Evolutionary conservation across 2,113 vertebrate species (phyloP).

Genomic region (Tympanuchus pallidicinctus): DNA sequence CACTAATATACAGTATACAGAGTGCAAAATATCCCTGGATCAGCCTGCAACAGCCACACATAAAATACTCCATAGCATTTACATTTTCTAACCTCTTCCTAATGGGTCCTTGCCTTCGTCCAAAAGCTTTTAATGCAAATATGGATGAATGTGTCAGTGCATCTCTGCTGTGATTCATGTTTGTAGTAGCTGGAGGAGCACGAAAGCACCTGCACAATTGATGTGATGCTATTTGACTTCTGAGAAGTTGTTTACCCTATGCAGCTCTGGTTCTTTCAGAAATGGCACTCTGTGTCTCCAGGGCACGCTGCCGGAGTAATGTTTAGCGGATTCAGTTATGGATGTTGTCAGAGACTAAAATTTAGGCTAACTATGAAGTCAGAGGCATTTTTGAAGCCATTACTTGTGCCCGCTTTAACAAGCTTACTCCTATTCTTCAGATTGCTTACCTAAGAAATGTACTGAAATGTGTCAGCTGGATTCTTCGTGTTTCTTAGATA

Average conservation of each 20-base stretch:
- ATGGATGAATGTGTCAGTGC: rapidly evolving
- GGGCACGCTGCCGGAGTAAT: neutral
- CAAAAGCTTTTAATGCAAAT: neutral
- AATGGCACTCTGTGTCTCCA: neutral
- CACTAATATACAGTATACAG: neutral
- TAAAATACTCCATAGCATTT: neutral
- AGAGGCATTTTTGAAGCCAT: neutral
- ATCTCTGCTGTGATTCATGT: rapidly evolving
- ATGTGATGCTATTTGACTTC: neutral
- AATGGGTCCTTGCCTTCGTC: neutral
- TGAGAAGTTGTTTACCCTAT: neutral
- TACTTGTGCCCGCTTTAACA: neutral
- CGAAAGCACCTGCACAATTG: neutral
- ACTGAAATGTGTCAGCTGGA: neutral
- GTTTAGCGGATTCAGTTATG: neutral
- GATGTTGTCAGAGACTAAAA: neutral
- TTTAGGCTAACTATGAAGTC: neutral
- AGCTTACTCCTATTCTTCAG: neutral
- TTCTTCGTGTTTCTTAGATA: neutral
- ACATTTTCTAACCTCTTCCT: neutral
- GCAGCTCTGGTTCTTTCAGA: neutral
- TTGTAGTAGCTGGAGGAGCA: neutral
- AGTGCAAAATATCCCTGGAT: rapidly evolving
- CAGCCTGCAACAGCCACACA: neutral
- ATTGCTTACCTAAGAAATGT: neutral